Evolutionary conservation across 2,113 vertebrate species (phyloP), one percentile per base, ranked within the genome.

Genomic region (Peromyscus maniculatus): DNA sequence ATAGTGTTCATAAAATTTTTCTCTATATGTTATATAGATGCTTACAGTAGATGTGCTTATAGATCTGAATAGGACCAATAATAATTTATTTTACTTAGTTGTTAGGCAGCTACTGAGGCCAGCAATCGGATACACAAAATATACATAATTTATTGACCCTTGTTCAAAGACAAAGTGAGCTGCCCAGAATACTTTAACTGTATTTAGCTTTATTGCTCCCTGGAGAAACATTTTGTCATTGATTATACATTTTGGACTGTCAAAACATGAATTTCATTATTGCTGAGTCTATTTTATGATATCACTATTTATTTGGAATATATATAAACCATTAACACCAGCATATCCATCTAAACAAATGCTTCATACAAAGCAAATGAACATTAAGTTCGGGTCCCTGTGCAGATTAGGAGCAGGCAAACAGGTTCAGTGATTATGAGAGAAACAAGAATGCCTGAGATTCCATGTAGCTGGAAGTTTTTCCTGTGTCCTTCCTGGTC

Each of bases 21-120:
- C 49, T 96, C 19, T 24, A 78, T 22, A 31, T 59, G 66, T 75
- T 75, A 91, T 59, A 96, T 95, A 49, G n/a, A 24, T 91, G 19
- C 36, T 82, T 87, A 71, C 84, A 92, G 28, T 57, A 97, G 69
- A 94, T 86, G 43, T 88, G 52, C 55, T 97, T 97, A 93, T 10
- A 64, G 92, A 55, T 49, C 78, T 97, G 24, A 87, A 26, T 16
- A 96, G 49, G 67, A 91, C 88, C 87, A 87, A 74, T 55, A 89
- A 69, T 91, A 94, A 96, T 72, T 97, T 83, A 91, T 97, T 97
- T 97, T 97, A 97, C 64, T 67, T 95, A 66, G 91, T 97, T 91
- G 36, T 97, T 98, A 94, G 79, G 90, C 77, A 96, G 39, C 77
- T 96, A 59, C 91, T 78, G 91, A 93, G 26, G 43, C 57, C 94